A percentile compares a stretch with the other conserved stretches of the same genome.
Conservation (phyloP, 2,888 invertebrate species). For the Poecilus cupreus region DNA sequence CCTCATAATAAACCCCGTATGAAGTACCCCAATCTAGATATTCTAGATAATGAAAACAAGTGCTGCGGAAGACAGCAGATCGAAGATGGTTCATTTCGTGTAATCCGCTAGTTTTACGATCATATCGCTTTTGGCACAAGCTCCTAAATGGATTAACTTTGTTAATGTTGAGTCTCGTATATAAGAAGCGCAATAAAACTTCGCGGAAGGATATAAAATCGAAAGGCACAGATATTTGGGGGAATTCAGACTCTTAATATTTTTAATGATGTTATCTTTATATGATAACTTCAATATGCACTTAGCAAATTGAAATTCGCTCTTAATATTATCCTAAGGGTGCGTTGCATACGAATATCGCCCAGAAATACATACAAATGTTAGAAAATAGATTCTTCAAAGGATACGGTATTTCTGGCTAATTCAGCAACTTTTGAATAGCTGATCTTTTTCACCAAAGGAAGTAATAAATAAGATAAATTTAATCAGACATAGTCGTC, state of each 20-base stretch:
- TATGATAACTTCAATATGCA: conserved; percentile 41
- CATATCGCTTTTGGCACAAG: conserved; percentile 53
- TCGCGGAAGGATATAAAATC: conserved; percentile 34
- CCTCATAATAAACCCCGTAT: not conserved
- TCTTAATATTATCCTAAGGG: not conserved
- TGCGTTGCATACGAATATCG: no score
- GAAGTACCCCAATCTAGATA: not conserved
- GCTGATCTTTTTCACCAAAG: no score
- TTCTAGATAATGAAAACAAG: conserved; percentile 42
- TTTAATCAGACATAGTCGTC: no score
- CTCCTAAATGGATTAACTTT: conserved; percentile 43
- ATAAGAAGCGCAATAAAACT: conserved; percentile 44
- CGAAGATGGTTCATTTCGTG: conserved; percentile 40
- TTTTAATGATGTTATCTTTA: conserved; percentile 33
- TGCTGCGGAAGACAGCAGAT: not conserved
- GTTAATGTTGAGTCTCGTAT: conserved; percentile 20
- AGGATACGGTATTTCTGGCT: no score
- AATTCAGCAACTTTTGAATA: no score
- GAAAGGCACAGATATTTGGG: conserved; percentile 13
- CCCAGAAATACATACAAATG: no score
- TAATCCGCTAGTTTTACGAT: conserved; percentile 48
- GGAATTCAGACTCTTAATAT: conserved; percentile 1
- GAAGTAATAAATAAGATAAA: no score
- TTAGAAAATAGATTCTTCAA: no score
- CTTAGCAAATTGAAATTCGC: conserved; percentile 18